Percentiles rank a stretch among this genome's conserved stretches.
phyloP scores from a whole-genome alignment of 2,113 vertebrate species.

The Terrapene triunguis region DNA sequence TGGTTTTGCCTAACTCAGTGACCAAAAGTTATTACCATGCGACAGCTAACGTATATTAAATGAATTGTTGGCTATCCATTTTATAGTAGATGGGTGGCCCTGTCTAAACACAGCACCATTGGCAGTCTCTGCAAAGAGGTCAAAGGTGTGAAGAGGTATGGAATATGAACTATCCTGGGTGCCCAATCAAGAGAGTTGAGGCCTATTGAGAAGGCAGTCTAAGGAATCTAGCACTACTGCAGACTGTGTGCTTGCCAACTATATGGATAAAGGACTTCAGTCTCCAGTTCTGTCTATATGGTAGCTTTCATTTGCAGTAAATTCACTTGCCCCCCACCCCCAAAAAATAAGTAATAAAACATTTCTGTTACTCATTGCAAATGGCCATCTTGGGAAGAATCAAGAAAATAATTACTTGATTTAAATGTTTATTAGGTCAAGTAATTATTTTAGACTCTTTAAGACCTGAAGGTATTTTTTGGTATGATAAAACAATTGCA shows the following conservation, averaged over 20 bases:
- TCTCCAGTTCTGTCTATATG: neutral
- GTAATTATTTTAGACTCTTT: slow-evolving; percentile 32
- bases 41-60: neutral
- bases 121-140: neutral
- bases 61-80: neutral
- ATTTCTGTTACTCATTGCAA: slow-evolving; percentile 14
- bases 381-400: neutral
- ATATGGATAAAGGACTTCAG: neutral
- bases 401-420: slow-evolving; percentile 13
- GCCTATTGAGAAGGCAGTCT: neutral
- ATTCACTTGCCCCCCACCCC: neutral
- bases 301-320: slow-evolving; percentile 18
- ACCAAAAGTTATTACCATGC: neutral
- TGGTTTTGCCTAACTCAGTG: neutral
- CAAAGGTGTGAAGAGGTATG: neutral
- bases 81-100: neutral
- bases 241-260: neutral
- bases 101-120: neutral
- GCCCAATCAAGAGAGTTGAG: neutral
- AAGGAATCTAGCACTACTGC: neutral
- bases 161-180: neutral
- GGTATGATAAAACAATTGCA: neutral
- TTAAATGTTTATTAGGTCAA: slow-evolving; percentile 48
- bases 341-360: slow-evolving; percentile 31
- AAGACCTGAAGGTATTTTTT: slow-evolving; percentile 24